phyloP scores from a whole-genome alignment of 2,113 vertebrate species.

The Brachionichthys hirsutus region DNA sequence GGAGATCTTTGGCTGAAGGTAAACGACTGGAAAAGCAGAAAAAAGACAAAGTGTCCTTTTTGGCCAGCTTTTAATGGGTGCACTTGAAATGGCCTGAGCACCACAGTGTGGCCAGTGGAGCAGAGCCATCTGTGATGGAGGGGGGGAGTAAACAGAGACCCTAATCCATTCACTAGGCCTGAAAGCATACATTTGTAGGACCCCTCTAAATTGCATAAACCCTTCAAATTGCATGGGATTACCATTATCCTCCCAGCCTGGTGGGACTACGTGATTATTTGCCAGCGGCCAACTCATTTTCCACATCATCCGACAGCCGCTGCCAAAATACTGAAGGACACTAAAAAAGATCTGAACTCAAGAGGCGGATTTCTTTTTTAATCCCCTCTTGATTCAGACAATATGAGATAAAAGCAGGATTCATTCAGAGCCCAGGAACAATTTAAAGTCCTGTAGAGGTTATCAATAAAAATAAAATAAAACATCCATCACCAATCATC shows the following conservation, averaged over 20 bases:
- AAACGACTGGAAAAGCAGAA: neutral
- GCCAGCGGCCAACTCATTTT: slow-evolving; percentile 32
- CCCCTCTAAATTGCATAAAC: slow-evolving; percentile 41
- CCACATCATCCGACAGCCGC: neutral
- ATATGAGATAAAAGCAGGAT: slow-evolving; percentile 18
- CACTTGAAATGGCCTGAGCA: slow-evolving; percentile 16
- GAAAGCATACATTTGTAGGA: slow-evolving; percentile 41
- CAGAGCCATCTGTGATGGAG: neutral
- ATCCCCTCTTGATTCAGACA: slow-evolving; percentile 23
- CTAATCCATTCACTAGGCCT: slow-evolving; percentile 45
- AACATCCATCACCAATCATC: too few species aligned
- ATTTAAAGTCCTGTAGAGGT: neutral
- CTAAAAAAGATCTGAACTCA: slow-evolving; percentile 23
- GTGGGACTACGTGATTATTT: slow-evolving; percentile 22
- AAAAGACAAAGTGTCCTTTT: neutral
- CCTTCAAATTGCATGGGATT: slow-evolving; percentile 50
- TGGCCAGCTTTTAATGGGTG: slow-evolving; percentile 1
- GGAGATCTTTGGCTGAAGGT: neutral
- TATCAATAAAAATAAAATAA: too few species aligned
- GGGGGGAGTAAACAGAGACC: slow-evolving; percentile 24
- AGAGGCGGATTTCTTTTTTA: slow-evolving; percentile 35
- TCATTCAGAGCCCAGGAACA: slow-evolving; percentile 29
- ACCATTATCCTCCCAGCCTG: slow-evolving; percentile 45
- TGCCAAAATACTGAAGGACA: slow-evolving; percentile 23
- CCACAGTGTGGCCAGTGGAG: neutral